Base-by-base conservation (phyloP, 2,797 vertebrate species). In the Acomys russatus region DNA sequence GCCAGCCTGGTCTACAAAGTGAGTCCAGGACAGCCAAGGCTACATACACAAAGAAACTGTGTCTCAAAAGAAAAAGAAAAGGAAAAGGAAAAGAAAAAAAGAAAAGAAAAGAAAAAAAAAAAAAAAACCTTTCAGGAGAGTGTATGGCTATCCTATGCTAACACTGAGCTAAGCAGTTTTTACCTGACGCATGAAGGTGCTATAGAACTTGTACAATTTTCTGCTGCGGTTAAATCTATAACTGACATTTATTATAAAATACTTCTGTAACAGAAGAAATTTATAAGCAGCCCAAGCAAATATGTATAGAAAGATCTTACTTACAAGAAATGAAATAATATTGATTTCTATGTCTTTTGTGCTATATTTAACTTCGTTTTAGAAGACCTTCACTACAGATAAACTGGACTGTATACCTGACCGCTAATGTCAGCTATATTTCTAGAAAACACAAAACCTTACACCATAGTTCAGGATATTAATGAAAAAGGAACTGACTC, bases 171-270 rank as follows among this genome's bases (percentile, higher is more conserved):
- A 98, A 97, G 97, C 96, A 97, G 61, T 97, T 98, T 96, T 94
- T 95, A 91, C 63, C 98, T 96, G 97, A 98, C 64, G 97, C 96
- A 98, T 98, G 98, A 98, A n/a, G 44, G 93, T 51, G 90, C 94
- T 97, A 97, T 28, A 44, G 92, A 97, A 97, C 90, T 91, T 68
- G 83, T 82, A 98, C 35, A 97, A 97, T 97, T 98, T 98, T 97
- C 84, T 93, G 92, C 95, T 97, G 96, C 94, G 89, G 95, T 97
- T 98, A 98, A 98, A 98, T 98, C 98, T 97, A 98, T 98, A 99
- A 96, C 87, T 96, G 98, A 98, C 98, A 98, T 98, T 96, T 97
- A 98, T 98, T 98, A 98, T 76, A 97, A 98, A 98, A 98, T 95
- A 98, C 85, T 98, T 97, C 94, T 98, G 61, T 94, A 98, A 80